Base-by-base conservation (phyloP, 2,113 vertebrate species). In the Bucco capensis region DNA sequence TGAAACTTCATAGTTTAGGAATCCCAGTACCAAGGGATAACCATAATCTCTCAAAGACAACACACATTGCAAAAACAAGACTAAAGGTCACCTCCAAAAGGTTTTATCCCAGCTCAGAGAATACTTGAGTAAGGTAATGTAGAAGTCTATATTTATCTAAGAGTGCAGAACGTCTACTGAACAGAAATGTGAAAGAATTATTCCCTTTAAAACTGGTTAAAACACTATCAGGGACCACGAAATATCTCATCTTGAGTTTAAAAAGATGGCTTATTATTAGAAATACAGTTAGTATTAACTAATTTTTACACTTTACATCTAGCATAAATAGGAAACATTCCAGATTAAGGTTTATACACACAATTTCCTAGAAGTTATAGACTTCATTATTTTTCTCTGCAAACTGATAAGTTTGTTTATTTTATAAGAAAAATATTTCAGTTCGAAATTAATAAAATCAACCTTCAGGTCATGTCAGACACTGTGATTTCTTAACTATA, bases 51-150 rank as follows among this genome's bases (percentile, higher is more conserved):
- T 42, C 61, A 40, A 47, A 49, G n/a, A 60, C 33, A 53, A 58
- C 31, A 42, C 0, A 0, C 25, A 12, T 0, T 28, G 51, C 53
- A 56, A 85, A 79, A 75, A 0, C 31, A 46, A 75, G 49, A 47
- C 4, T 5, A 72, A 0, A 33, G 50, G 44, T 56, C 46, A 44
- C 58, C 38, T 66, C 58, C 54, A 58, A 44, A 50, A 46, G 21
- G 37, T 23, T 84, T 92, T 61, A 40, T 46, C 70, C 30, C 61
- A 24, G 14, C 61, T 53, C 49, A 19, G 14, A 69, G 40, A 38
- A 27, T 35, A 27, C 19, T 4, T 13, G 2, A 88, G 40, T 6
- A 35, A 46, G 19, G 27, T 35, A 25, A 35, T 40, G 77, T 44
- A 31, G 10, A 86, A 78, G 25, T 38, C 42, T 61, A 8, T 7